These are phyloP conservation scores for Cryptocheilus praepositus DNA, from an alignment of 2,888 invertebrate genomes.

Conservation along the genomic window DNA sequence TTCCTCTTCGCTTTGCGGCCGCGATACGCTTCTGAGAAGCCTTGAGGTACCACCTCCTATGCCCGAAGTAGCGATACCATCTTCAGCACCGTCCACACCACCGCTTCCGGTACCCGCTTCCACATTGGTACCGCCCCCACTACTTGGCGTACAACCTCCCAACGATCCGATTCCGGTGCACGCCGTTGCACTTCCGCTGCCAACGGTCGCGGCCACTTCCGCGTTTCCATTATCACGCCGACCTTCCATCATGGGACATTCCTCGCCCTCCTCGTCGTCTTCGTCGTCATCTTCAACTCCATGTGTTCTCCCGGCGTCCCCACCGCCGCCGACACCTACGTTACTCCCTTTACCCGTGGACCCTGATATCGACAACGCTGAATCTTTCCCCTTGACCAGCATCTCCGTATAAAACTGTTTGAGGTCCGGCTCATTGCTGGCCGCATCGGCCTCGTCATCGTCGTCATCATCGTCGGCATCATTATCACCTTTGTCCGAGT, in stretches of 20 bases:
- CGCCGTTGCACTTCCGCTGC: conserved; percentile 26
- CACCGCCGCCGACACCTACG: conserved; percentile 15
- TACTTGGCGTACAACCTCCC: conserved; percentile 24
- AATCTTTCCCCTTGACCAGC: conserved; percentile 64
- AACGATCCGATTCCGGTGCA: conserved; percentile 25
- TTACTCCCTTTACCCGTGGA: conserved; percentile 36
- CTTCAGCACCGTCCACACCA: conserved; percentile 48
- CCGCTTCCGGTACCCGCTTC: conserved; percentile 36
- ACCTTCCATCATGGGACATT: conserved; percentile 39
- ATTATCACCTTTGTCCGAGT: conserved; percentile 64
- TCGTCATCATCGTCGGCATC: conserved; percentile 70
- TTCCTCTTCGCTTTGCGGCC: conserved; percentile 87
- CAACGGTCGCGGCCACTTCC: conserved; percentile 27
- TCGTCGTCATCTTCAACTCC: conserved; percentile 55
- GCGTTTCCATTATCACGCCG: conserved; percentile 38
- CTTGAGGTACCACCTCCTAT: conserved; percentile 70
- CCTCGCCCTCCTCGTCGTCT: conserved; percentile 56
- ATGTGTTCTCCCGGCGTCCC: conserved; percentile 38
- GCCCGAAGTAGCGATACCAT: conserved; percentile 56
- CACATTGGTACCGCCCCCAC: conserved; percentile 30
- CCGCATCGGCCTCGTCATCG: conserved; percentile 67
- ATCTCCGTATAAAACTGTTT: conserved; percentile 73
- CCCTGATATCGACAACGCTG: conserved; percentile 41
- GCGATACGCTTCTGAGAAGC: conserved; percentile 77
- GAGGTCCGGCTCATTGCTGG: conserved; percentile 64